phyloP scores from a whole-genome alignment of 2,113 vertebrate species.

The rat (Rattus norvegicus) region GRCr8 NC_086037.1:13234001-13234500 shows the following conservation, averaged over 20 bases:
- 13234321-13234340: background rate
- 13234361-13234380: background rate
- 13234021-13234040: background rate
- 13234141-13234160: background rate
- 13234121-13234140: background rate
- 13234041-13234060: background rate
- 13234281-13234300: background rate
- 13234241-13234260: background rate
- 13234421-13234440: background rate
- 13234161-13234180: background rate
- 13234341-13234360: background rate
- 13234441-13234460: background rate
- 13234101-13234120: background rate
- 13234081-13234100: background rate
- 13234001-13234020: background rate
- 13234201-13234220: background rate
- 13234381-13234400: background rate
- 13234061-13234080: background rate
- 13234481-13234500: background rate
- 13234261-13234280: background rate
- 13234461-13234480: background rate
- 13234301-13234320: background rate
- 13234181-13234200: background rate
- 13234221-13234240: background rate
- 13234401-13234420: background rate